Conservation (phyloP, 1,140 invertebrate species). For the Zaprionus kolodkinae region DNA sequence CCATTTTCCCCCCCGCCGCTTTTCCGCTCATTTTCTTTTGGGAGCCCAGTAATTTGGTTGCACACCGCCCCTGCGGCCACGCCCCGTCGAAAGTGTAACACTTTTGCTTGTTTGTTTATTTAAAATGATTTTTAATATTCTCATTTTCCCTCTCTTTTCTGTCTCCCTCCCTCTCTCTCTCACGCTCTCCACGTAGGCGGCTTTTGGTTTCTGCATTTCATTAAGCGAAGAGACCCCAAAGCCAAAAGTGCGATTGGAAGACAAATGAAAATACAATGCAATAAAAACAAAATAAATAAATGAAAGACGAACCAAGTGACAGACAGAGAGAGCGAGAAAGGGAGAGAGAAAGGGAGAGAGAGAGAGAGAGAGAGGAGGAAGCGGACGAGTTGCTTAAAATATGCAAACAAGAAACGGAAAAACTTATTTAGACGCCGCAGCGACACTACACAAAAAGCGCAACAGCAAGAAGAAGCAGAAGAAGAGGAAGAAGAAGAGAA, state of each 20-base stretch:
- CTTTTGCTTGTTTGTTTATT: conserved; percentile 55
- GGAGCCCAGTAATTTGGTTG: conserved; percentile 33
- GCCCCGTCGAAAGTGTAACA: conserved; percentile 27
- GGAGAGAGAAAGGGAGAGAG: conserved; percentile 13
- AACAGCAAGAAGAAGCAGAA: conserved; percentile 28
- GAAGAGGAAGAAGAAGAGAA: conserved; percentile 10
- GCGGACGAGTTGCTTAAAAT: conserved; percentile 56
- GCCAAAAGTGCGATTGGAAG: conserved; percentile 48
- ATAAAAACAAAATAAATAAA: conserved; percentile 72
- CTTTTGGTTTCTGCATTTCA: conserved; percentile 74
- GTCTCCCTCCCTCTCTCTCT: background rate
- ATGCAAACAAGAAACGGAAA: conserved; percentile 81
- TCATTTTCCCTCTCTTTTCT: background rate
- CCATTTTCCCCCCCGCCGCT: conserved; percentile 18
- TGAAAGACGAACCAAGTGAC: conserved; percentile 22
- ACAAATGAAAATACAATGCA: conserved; percentile 54
- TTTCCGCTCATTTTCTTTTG: conserved; percentile 30
- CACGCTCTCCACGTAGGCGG: background rate
- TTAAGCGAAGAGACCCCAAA: conserved; percentile 57
- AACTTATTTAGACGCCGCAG: conserved; percentile 79
- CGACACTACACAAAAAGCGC: conserved; percentile 52
- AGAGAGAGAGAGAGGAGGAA: background rate
- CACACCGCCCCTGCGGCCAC: background rate
- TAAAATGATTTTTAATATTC: conserved; percentile 76
- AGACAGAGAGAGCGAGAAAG: conserved; percentile 6